Percentiles rank a stretch among this genome's conserved stretches.
Conservation (phyloP, 2,888 invertebrate species). For the Polylopha cassiicola region DNA sequence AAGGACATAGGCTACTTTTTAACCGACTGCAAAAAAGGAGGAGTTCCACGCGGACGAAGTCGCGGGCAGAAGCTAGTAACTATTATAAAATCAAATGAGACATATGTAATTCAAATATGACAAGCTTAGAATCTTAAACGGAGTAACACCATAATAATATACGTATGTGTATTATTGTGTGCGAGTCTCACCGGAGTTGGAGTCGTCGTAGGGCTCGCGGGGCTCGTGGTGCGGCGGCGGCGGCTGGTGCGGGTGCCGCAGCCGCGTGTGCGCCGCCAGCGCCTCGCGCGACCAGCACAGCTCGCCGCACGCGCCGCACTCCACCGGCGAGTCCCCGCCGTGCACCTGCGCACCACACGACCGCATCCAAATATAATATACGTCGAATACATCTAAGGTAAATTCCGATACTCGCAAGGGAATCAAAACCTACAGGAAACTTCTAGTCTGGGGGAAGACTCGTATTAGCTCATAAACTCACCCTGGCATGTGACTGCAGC, state of each 20-base stretch:
- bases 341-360: conserved; percentile 73
- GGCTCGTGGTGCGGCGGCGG: conserved; percentile 30
- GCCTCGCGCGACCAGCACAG: conserved; percentile 84
- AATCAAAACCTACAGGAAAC: too few relatives aligned
- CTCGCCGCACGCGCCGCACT: conserved; percentile 87
- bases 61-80: too few relatives aligned
- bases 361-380: background rate
- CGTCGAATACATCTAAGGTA: too few relatives aligned
- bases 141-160: too few relatives aligned
- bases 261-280: conserved; percentile 51
- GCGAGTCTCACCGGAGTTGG: conserved; percentile 47
- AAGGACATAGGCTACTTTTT: too few relatives aligned
- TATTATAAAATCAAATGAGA: too few relatives aligned
- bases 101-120: too few relatives aligned
- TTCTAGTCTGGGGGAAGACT: background rate
- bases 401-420: too few relatives aligned
- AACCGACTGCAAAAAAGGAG: too few relatives aligned
- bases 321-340: conserved; percentile 87
- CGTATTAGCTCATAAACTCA: conserved; percentile 32
- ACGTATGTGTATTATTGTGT: background rate
- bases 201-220: conserved; percentile 40
- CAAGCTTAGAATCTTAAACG: too few relatives aligned
- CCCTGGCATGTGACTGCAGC: conserved; percentile 84
- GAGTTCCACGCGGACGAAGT: too few relatives aligned
- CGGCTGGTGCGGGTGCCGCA: conserved; percentile 60